Evolutionary conservation across 1,140 invertebrate genomes (phyloP), one percentile per base, ranked within the genome.

Genomic region (Calycopis cecrops): DNA sequence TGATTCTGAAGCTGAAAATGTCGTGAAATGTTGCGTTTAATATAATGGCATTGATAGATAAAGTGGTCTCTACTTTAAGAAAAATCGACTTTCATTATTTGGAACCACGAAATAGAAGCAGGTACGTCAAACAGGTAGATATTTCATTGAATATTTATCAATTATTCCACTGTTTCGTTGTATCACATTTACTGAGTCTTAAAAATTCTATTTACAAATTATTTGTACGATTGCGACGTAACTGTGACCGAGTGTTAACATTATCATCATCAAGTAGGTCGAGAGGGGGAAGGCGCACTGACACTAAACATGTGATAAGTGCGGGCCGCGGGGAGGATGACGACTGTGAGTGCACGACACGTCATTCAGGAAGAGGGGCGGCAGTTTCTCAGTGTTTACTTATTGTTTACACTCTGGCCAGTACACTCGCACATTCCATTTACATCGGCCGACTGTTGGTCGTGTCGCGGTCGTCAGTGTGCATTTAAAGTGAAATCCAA

Each of bases 21-120:
- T 60, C 49, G 67, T 78, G 71, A 79, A 67, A 73, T 71, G 61
- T 69, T 59, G 67, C 52, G 50, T 68, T 57, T 76, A 69, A 79
- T 61, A 71, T 70, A 68, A 88, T 88, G 86, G 84, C 79, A 63
- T 73, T 88, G 64, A 76, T 88, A 48, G 76, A 85, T 55, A 86
- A 82, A 77, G 65, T 87, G 48, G 77, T 85, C 67, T 73, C 76
- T 59, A 72, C 73, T 69, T 80, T 81, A 73, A 85, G 79, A 82
- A 86, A 87, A 79, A 73, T 85, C 64, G 68, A 72, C 67, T 66
- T 76, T 67, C 69, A 67, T 58, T 72, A 75, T 75, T 69, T 66
- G 69, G 76, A 76, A 70, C 69, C 66, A 71, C 71, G 67, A 75
- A 77, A 74, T 65, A 67, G 69, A 68, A 68, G 59, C 72, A 88